Evolutionary conservation across 2,888 invertebrate genomes (phyloP).

Genomic region (Drosophila ezoana): DNA sequence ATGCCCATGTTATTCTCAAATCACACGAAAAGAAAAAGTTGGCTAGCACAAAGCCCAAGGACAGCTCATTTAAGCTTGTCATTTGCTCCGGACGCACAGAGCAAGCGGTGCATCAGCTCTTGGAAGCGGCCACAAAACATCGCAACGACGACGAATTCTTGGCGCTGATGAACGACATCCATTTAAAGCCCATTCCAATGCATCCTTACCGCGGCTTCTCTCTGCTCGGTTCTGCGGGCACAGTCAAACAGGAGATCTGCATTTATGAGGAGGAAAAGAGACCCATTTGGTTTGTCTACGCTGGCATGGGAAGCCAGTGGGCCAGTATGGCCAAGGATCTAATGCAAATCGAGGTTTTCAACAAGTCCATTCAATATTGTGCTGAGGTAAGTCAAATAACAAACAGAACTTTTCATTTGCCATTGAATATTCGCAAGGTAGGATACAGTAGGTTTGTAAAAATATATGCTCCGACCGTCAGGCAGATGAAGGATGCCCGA

Average conservation of each 20-base stretch:
- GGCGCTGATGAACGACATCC: conserved; percentile 91
- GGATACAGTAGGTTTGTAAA: too few relatives aligned
- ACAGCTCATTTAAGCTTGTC: conserved; percentile 86
- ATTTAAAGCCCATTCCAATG: conserved; percentile 89
- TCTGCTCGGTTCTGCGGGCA: conserved; percentile 87
- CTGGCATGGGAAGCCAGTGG: conserved; percentile 99
- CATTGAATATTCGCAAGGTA: too few relatives aligned
- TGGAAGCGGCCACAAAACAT: conserved; percentile 88
- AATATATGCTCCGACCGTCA: too few relatives aligned
- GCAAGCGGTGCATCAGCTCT: conserved; percentile 89
- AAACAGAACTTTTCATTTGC: too few relatives aligned
- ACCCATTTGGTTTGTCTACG: conserved; percentile 97
- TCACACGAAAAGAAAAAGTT: conserved; percentile 90
- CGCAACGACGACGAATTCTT: conserved; percentile 90
- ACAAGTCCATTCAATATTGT: conserved; percentile 90
- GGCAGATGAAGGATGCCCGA: too few relatives aligned
- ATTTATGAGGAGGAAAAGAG: conserved; percentile 87
- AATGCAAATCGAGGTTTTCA: conserved; percentile 93
- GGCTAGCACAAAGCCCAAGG: conserved; percentile 75
- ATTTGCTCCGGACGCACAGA: conserved; percentile 94
- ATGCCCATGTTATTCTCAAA: conserved; percentile 94
- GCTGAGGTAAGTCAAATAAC: conserved; percentile 85
- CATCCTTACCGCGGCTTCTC: conserved; percentile 94
- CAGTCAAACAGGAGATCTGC: conserved; percentile 85
- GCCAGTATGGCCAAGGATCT: conserved; percentile 96